Evolutionary conservation across 1,140 invertebrate genomes (phyloP).

Genomic region (Drosophila nigromelanica): DNA sequence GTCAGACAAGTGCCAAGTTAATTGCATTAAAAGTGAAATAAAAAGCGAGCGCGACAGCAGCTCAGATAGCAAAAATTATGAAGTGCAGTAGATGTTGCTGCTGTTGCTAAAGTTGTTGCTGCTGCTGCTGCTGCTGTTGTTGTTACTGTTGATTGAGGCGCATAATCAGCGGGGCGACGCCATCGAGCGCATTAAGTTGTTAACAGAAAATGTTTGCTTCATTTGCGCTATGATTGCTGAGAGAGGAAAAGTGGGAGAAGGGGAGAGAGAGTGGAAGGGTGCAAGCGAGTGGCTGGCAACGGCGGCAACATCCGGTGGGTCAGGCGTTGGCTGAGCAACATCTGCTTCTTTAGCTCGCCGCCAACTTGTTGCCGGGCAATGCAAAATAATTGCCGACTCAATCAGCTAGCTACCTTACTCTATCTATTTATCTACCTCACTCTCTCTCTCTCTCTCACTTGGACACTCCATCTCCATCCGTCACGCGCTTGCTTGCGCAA

Average conservation of each 20-base stretch:
- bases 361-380: constrained; percentile 52
- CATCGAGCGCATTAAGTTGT: constrained; percentile 78
- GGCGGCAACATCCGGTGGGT: constrained; percentile 35
- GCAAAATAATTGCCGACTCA: constrained; percentile 50
- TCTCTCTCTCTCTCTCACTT: not conserved
- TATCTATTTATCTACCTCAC: not conserved
- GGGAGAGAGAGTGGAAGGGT: not conserved
- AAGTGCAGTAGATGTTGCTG: constrained; percentile 62
- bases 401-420: constrained; percentile 4
- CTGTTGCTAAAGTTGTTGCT: constrained; percentile 23
- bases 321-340: constrained; percentile 50
- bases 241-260: not conserved
- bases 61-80: constrained; percentile 81
- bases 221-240: constrained; percentile 77
- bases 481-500: constrained; percentile 49
- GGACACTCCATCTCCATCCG: constrained; percentile 24
- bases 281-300: constrained; percentile 3
- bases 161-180: constrained; percentile 69
- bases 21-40: constrained; percentile 82
- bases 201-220: constrained; percentile 82
- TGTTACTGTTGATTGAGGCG: constrained; percentile 73
- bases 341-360: constrained; percentile 37
- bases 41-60: constrained; percentile 67
- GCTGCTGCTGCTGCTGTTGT: constrained; percentile 26
- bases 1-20: constrained; percentile 79